Conservation (phyloP, 2,888 invertebrate genomes). For the Folsomia manolachei region DNA sequence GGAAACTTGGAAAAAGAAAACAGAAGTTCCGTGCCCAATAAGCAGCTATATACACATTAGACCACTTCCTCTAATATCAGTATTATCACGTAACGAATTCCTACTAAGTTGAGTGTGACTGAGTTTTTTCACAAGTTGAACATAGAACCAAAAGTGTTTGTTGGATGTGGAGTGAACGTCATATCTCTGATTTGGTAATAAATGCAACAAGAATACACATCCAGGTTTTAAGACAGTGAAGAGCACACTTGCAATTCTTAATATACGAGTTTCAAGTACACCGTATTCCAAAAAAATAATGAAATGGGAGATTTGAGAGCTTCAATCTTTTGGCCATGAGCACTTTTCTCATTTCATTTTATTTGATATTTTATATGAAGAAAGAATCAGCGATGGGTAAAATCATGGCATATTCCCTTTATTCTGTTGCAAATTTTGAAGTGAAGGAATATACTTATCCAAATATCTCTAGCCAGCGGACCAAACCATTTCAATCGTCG, state of each 20-base stretch:
- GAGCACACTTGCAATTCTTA: neutral
- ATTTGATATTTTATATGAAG: neutral
- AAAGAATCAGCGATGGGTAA: slow-evolving; percentile 1
- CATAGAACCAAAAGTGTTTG: no score
- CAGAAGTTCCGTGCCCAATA: no score
- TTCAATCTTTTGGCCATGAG: neutral
- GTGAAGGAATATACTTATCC: no score
- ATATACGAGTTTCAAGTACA: neutral
- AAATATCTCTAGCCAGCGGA: no score
- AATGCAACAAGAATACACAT: neutral
- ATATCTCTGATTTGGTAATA: no score
- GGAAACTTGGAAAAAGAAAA: no score
- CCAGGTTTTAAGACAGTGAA: neutral
- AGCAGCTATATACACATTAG: no score
- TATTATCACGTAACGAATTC: no score
- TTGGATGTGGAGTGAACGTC: no score
- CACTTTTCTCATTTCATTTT: neutral
- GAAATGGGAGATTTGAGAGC: neutral
- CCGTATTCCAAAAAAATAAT: neutral
- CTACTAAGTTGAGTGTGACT: no score
- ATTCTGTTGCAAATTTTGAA: neutral
- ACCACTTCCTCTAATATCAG: no score
- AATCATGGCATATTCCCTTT: neutral
- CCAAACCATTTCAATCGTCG: neutral
- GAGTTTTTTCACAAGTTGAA: no score